Evolutionary conservation across 2,113 vertebrate genomes (phyloP), one percentile per base, ranked within the genome.

Genomic region (Podarcis raffonei): DNA sequence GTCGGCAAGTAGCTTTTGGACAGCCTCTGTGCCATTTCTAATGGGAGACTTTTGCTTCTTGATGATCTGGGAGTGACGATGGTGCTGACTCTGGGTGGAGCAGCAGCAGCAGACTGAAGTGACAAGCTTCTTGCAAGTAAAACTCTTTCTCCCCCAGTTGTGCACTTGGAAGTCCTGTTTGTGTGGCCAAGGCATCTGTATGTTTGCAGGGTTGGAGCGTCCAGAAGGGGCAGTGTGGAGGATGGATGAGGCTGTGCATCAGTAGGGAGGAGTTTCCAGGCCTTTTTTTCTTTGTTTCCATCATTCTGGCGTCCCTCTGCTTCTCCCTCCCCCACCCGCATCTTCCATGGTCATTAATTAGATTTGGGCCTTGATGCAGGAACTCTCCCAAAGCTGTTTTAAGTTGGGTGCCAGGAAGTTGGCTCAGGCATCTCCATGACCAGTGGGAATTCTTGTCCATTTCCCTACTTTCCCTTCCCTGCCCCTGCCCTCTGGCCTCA

Each of bases 401-500:
- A 92, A 85, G 53, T 27, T 71, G 69, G 30, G 30, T 53, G 66
- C 69, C 85, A 71, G 77, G 37, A 65, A n/a, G 27, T 42, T 76
- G 9, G 75, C 27, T 23, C n/a, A 25, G 30, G 90, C 76, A 92
- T 15, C 32, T 85, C 66, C 65, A 37, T 87, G 91, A 96, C 95
- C 96, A 95, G 96, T 95, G 97, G 95, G 94, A 92, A 65, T 83
- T 79, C 90, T 93, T 87, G 90, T 90, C 93, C 57, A 57, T 35
- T 86, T 48, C 48, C 22, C n/a, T 23, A 42, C 80, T 30, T 88
- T 86, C 87, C 89, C 93, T 92, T 91, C 91, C 91, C 93, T 53
- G 9, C 42, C 86, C 69, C 37, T 39, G 11, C 48, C 71, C 84
- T 32, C 32, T 37, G 18, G 39, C 68, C 53, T 62, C n/a, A 20